phyloP scores from a whole-genome alignment of 2,888 invertebrate genomes.

The Papilio demoleus region DNA sequence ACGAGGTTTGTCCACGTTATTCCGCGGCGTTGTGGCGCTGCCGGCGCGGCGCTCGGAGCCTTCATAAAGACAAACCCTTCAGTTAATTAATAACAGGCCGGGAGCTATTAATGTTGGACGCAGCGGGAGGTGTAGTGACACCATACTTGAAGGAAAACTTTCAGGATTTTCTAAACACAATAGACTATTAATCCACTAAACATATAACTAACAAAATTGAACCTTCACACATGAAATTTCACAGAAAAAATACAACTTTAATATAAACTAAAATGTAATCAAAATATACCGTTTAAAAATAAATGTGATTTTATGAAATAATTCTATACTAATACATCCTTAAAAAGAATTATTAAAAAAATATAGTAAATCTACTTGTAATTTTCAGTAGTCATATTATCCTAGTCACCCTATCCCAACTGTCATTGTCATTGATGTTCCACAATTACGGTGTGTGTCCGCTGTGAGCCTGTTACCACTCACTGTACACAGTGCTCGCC shows the following conservation, averaged over 20 bases:
- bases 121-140: conserved; percentile 54
- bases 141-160: conserved; percentile 31
- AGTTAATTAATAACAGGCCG: conserved; percentile 62
- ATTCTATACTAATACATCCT: too few relatives aligned
- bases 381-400: neutral
- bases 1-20: neutral
- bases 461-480: conserved; percentile 10
- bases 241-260: too few relatives aligned
- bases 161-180: conserved; percentile 5
- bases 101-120: conserved; percentile 59
- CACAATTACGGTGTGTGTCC: conserved; percentile 60
- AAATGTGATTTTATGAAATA: too few relatives aligned
- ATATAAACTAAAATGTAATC: too few relatives aligned
- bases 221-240: too few relatives aligned
- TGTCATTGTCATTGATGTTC: conserved; percentile 66
- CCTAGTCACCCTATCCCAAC: conserved; percentile 51
- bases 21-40: neutral
- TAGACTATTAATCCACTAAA: neutral
- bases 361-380: too few relatives aligned
- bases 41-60: conserved; percentile 36
- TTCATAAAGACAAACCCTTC: conserved; percentile 51
- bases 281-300: too few relatives aligned
- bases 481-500: neutral
- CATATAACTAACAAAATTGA: too few relatives aligned
- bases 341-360: neutral